Evolutionary conservation across 2,888 invertebrate genomes (phyloP), one percentile per base, ranked within the genome.

Genomic region (Dicyrtomina minuta): DNA sequence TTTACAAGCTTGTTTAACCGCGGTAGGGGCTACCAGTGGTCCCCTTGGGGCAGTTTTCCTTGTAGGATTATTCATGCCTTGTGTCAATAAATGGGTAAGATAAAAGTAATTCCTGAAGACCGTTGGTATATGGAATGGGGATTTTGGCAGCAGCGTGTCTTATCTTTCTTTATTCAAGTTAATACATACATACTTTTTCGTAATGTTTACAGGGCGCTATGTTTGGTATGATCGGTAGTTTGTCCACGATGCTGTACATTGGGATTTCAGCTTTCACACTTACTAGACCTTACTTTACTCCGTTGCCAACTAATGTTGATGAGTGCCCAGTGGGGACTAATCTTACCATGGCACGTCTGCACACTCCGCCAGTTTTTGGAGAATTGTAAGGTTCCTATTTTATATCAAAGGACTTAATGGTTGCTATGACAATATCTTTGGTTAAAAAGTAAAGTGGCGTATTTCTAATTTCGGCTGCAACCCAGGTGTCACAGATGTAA

Each of bases 1-100:
- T 51, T 41, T 65, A 10, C 49, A 58, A 24, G 64, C 58, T 2
- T 27, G 17, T 6, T 20, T 62, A 6, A 65, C 65, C 26, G 59
- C 66, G 0, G 55, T 76, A 24, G 76, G 75, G 8, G 75, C 78
- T 13, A 43, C 74, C n/a, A 72, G 66, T 53, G 75, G 77, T 26
- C 76, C 76, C 6, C 66, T 75, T 10, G 74, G 74, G 22, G 68
- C 70, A 0, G 65, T 77, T 41, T 77, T 76, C 68, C 66, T 74
- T 0, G 73, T 76, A 72, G 76, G 75, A 24, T 69, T 77, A 41
- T 66, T 77, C 4, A 74, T 76, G 70, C 76, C 77, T 8, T 76
- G 74, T 68, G 59, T 74, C 4, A 77, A 77, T 39, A 72, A 71
- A 58, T 58, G 53, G 20, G 77, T 77, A 66, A 56, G 65, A 44